Evolutionary conservation across 2,113 vertebrate species (phyloP).

Genomic region (Apeltes quadracus): DNA sequence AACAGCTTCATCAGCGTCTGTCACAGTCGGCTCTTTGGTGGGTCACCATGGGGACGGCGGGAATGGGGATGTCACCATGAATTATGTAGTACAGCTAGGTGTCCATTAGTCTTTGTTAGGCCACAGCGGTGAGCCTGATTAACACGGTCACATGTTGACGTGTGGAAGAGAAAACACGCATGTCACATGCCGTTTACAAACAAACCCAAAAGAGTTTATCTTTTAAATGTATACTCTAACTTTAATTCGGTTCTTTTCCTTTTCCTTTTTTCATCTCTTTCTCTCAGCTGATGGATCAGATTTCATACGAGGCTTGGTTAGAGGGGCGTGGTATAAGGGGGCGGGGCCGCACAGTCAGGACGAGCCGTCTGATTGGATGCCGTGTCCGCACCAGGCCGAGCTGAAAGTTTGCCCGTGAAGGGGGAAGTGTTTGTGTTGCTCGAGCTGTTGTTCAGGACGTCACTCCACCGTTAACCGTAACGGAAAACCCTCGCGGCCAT

Average conservation of each 20-base stretch:
- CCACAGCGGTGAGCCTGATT: not conserved
- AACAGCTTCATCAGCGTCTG: not conserved
- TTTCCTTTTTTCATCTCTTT: too few relatives aligned
- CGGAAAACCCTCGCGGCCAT: slow-evolving; percentile 65
- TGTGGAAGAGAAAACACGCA: not conserved
- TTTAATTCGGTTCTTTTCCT: not conserved
- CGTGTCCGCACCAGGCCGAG: slow-evolving; percentile 30
- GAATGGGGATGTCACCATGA: slow-evolving; percentile 10
- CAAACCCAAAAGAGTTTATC: not conserved
- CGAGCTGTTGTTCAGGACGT: slow-evolving; percentile 42
- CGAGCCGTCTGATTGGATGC: slow-evolving; percentile 71
- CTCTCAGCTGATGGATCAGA: slow-evolving; percentile 48
- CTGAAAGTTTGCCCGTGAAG: slow-evolving; percentile 69
- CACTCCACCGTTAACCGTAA: slow-evolving; percentile 39
- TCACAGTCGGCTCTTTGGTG: slow-evolving; percentile 11
- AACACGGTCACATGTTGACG: slow-evolving; percentile 8
- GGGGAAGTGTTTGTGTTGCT: slow-evolving; percentile 73
- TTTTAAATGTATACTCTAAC: not conserved
- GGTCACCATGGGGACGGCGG: too few relatives aligned
- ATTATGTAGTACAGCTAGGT: not conserved
- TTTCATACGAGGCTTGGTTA: slow-evolving; percentile 35
- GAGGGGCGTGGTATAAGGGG: slow-evolving; percentile 48
- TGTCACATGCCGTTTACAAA: not conserved
- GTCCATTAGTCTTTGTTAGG: not conserved
- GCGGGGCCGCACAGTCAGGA: slow-evolving; percentile 47